Conservation (phyloP, 2,113 vertebrate genomes). For the Enhydra lutris region DNA sequence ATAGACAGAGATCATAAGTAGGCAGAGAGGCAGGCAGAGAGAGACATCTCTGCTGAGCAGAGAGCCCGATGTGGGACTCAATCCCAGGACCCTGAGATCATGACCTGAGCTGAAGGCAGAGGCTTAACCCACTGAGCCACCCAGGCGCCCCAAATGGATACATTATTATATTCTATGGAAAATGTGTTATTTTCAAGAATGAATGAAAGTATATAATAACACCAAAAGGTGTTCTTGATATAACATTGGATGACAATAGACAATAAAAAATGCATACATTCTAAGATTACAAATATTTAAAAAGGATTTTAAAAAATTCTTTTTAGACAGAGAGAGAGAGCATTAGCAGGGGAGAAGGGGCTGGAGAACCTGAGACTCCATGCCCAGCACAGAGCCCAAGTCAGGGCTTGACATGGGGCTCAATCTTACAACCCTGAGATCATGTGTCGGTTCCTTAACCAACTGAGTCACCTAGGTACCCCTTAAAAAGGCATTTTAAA, state of each 20-base stretch:
- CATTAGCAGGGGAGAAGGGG: neutral
- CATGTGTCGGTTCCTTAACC: neutral
- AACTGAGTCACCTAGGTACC: neutral
- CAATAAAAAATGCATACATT: neutral
- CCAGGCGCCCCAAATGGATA: neutral
- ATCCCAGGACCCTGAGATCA: too few relatives aligned
- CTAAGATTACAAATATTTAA: neutral
- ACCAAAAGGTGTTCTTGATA: neutral
- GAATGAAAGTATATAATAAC: neutral
- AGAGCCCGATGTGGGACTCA: too few relatives aligned
- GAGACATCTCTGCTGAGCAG: too few relatives aligned
- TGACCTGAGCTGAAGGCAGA: too few relatives aligned
- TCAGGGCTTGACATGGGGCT: neutral
- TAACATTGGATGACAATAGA: slow-evolving; percentile 4
- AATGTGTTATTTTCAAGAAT: neutral
- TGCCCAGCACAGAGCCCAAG: neutral
- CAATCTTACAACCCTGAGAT: neutral
- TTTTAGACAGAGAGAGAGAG: neutral
- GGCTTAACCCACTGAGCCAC: too few relatives aligned
- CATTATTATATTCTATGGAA: neutral
- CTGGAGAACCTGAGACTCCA: neutral
- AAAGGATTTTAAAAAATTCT: neutral
- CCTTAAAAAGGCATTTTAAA: neutral
- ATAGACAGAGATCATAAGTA: too few relatives aligned
- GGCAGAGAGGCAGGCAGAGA: too few relatives aligned